Evolutionary conservation across 2,888 invertebrate species (phyloP).

Genomic region (Odiellus spinosus): DNA sequence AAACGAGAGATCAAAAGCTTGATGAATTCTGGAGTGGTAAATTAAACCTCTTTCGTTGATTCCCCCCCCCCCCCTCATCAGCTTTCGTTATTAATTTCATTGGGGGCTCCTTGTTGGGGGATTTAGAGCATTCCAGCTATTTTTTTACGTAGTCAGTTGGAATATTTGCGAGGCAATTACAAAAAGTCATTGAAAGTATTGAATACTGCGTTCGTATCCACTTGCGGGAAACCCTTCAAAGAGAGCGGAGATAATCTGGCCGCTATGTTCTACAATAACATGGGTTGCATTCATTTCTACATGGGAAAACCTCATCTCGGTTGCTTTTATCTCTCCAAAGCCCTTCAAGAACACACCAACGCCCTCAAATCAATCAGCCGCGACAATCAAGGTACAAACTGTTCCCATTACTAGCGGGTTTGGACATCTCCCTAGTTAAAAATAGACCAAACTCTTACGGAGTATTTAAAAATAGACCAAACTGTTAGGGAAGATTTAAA

Average conservation of each 20-base stretch:
- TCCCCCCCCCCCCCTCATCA: no score
- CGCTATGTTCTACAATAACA: conserved; percentile 58
- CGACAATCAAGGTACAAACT: conserved; percentile 1
- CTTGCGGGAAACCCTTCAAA: conserved; percentile 10
- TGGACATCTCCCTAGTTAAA: no score
- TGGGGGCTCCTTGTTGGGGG: no score
- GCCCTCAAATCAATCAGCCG: conserved; percentile 22
- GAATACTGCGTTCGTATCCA: conserved; percentile 23
- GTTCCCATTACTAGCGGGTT: no score
- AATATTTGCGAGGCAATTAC: conserved; percentile 46
- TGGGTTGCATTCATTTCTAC: conserved; percentile 62
- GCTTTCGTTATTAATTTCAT: no score
- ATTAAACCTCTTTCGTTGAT: conserved; percentile 6
- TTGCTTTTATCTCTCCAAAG: conserved; percentile 59
- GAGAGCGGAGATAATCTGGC: conserved; percentile 44
- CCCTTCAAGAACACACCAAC: conserved; percentile 51
- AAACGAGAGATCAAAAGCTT: conserved; percentile 31
- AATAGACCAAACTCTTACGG: no score
- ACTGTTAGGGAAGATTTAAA: no score
- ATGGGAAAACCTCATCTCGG: conserved; percentile 65
- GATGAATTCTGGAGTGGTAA: conserved; percentile 25
- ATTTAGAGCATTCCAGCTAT: conserved; percentile 35
- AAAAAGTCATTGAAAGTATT: conserved; percentile 44
- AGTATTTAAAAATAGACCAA: no score
- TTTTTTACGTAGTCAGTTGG: conserved; percentile 36